These are phyloP conservation scores for Lepisosteus osseus DNA, from an alignment of 2,113 vertebrate species.

Conservation along the genomic window DNA sequence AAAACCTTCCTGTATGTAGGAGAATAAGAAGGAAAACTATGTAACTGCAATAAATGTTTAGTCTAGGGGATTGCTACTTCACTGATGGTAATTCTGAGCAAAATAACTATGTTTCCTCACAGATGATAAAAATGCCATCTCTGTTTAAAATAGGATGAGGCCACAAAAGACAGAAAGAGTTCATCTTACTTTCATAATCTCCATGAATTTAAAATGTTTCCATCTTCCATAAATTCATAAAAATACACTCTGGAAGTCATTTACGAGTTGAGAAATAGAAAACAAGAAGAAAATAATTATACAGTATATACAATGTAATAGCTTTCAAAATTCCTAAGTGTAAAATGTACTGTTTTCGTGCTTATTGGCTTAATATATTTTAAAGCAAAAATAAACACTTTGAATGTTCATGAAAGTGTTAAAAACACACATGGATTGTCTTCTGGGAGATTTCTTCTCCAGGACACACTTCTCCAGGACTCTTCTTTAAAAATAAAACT, in stretches of 20 bases:
- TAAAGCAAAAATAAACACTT: no score
- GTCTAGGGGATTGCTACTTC: conserved; percentile 39
- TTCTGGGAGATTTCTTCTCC: no score
- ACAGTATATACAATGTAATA: no score
- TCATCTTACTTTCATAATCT: conserved; percentile 33
- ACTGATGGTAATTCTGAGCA: conserved; percentile 41
- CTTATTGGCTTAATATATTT: no score
- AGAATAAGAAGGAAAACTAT: background rate
- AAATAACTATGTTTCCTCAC: conserved; percentile 58
- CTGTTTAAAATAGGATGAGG: conserved; percentile 33
- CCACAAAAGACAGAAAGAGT: conserved; percentile 11
- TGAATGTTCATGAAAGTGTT: no score
- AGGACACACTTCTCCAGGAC: no score
- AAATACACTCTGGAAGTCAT: conserved; percentile 27
- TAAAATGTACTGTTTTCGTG: no score
- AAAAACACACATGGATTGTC: no score
- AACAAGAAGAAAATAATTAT: background rate
- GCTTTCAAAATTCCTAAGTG: no score
- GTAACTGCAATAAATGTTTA: conserved; percentile 25
- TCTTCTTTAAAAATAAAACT: no score
- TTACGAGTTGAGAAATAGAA: conserved; percentile 33
- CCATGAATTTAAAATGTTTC: conserved; percentile 32
- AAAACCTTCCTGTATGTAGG: background rate
- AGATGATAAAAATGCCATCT: conserved; percentile 64
- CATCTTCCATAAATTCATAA: conserved; percentile 34